A percentile compares a stretch with the other conserved stretches of the same genome.
These are phyloP conservation scores for Toxotes jaculatrix DNA, from an alignment of 2,113 vertebrate species.

Conservation along the genomic window DNA sequence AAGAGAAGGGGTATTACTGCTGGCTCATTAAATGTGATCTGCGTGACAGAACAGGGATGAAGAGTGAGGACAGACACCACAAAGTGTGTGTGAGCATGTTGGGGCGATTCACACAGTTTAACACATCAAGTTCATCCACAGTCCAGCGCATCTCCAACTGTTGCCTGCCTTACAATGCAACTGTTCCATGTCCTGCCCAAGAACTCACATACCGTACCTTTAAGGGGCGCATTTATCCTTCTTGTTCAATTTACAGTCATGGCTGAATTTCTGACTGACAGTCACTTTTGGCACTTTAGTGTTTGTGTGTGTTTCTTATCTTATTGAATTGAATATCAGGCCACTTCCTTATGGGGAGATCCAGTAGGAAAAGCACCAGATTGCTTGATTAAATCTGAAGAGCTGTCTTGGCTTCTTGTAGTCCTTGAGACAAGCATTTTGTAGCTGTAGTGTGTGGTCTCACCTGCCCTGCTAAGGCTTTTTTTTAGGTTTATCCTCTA, in stretches of 20 bases:
- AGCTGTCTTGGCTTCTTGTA: conserved; percentile 10
- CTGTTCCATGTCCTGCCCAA: conserved; percentile 75
- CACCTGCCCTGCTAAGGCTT: neutral
- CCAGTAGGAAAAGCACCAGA: neutral
- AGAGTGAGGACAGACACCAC: conserved; percentile 30
- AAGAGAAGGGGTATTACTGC: neutral
- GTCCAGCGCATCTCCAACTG: conserved; percentile 67
- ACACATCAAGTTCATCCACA: conserved; percentile 71
- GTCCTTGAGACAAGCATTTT: conserved; percentile 10
- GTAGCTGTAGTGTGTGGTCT: conserved; percentile 34
- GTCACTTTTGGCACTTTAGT: conserved; percentile 1
- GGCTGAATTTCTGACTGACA: conserved; percentile 47
- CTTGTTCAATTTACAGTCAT: conserved; percentile 36
- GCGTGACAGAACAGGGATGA: conserved; percentile 21
- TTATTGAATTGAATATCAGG: conserved; percentile 3
- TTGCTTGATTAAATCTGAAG: conserved; percentile 38
- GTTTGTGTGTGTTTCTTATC: conserved; percentile 49
- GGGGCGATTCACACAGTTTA: conserved; percentile 43
- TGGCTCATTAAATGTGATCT: conserved; percentile 30
- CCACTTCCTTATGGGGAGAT: neutral
- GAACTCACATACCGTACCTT: conserved; percentile 61
- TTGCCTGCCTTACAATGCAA: conserved; percentile 68
- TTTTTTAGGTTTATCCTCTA: neutral
- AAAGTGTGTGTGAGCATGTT: conserved; percentile 57
- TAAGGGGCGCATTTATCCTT: conserved; percentile 40